These are phyloP conservation scores for Myoxocephalus aenaeus DNA, from an alignment of 2,797 vertebrate genomes.

Conservation along the genomic window DNA sequence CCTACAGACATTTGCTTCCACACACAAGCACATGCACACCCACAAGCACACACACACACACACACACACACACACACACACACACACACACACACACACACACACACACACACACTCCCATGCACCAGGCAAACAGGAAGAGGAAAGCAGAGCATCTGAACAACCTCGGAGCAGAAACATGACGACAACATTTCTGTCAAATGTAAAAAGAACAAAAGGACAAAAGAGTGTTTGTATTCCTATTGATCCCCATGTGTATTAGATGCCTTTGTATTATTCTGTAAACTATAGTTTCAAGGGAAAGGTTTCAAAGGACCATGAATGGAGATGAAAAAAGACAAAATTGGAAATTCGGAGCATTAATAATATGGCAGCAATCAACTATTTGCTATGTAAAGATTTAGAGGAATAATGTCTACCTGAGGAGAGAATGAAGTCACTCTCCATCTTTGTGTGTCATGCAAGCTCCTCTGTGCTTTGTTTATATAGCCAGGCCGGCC, in stretches of 20 bases:
- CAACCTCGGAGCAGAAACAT: conserved; percentile 63
- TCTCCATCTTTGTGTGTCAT: not conserved
- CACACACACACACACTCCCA: conserved; percentile 24
- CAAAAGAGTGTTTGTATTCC: not conserved
- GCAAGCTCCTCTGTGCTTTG: not conserved
- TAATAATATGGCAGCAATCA: no score
- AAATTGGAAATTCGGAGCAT: no score
- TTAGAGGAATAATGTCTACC: no score
- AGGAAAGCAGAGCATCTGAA: conserved; percentile 71
- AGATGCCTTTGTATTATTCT: not conserved
- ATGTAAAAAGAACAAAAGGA: conserved; percentile 43
- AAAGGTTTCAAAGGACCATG: not conserved
- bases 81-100: conserved; percentile 43
- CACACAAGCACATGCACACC: conserved; percentile 33
- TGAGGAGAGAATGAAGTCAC: not conserved
- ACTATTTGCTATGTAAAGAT: no score
- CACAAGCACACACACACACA: conserved; percentile 37
- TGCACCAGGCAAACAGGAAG: conserved; percentile 70
- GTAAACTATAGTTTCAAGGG: not conserved
- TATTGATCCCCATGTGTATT: conserved; percentile 34
- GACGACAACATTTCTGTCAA: conserved; percentile 56
- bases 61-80: conserved; percentile 42
- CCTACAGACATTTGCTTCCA: conserved; percentile 79
- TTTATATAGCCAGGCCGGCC: not conserved
- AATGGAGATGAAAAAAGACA: not conserved